Conservation (phyloP, 2,888 invertebrate species). For the Ophioninae sp. region DNA sequence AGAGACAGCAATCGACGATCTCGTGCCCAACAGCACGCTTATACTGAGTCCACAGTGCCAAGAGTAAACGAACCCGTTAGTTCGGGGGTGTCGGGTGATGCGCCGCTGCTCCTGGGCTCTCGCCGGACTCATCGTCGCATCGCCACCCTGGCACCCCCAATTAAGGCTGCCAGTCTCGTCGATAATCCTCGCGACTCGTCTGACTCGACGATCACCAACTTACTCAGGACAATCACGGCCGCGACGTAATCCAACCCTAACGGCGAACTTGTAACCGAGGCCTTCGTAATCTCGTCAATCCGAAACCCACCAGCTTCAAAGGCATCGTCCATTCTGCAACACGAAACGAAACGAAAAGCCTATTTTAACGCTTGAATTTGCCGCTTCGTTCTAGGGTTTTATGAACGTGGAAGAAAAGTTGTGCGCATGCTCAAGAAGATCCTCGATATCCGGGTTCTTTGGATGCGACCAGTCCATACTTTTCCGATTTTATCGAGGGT, state of each 20-base stretch:
- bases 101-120: conserved; percentile 72
- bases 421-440: background rate
- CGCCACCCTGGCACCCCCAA: conserved; percentile 75
- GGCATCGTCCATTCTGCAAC: conserved; percentile 62
- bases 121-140: conserved; percentile 80
- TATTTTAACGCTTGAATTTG: background rate
- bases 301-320: conserved; percentile 51
- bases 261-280: conserved; percentile 38
- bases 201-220: conserved; percentile 51
- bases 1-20: conserved; percentile 41
- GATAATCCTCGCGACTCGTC: conserved; percentile 35
- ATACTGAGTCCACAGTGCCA: conserved; percentile 40
- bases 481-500: background rate
- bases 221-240: conserved; percentile 34
- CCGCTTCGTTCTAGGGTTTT: background rate
- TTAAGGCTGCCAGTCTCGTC: conserved; percentile 66
- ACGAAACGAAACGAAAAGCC: conserved; percentile 17
- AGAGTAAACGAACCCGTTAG: conserved; percentile 53
- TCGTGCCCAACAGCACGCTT: conserved; percentile 38
- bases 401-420: background rate
- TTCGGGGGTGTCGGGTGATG: conserved; percentile 76
- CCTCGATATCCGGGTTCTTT: background rate
- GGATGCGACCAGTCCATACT: background rate
- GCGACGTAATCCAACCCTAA: conserved; percentile 14
- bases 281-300: conserved; percentile 52